Base-by-base conservation (phyloP, 2,113 vertebrate species). In the Hyaena hyaena region DNA sequence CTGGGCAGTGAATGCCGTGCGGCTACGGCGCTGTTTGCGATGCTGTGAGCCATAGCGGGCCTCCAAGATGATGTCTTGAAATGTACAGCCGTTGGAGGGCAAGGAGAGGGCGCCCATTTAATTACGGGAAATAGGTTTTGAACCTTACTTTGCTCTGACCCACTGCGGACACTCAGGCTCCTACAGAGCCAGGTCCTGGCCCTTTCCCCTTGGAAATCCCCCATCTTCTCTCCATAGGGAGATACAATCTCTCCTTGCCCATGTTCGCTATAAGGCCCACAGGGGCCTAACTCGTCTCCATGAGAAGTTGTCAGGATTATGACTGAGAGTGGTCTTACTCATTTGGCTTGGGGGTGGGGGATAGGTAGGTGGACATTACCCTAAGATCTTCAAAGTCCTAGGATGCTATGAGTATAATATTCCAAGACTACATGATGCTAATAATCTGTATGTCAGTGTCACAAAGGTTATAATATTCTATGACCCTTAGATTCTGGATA, bases 41-140 rank as follows among this genome's bases (percentile, higher is more conserved):
- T 99, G 99, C 99, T 99, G 99, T 90, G 99, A 99, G 97, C 99
- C 99, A 98, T 99, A 99, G 69, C 99, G 99, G 98, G 99, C 99
- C 99, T 99, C 99, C 96, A 99, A 99, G 98, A 99, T 99, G 98
- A 99, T 99, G 99, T 99, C 99, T 99, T 99, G 99, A 99, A 99
- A 99, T 99, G 99, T 99, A 99, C 99, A 99, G 99, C 99, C 99
- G 99, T 99, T 99, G 99, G 99, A 99, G 99, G 98, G 99, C 96
- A 99, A 99, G 98, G 98, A 98, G 98, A 98, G 99, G 97, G 82
- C 99, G 99, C 98, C 98, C 99, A 98, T 99, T 99, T 99, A 99
- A 99, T 99, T 99, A 99, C 98, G 98, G 99, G 98, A 99, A 99
- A 98, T 98, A 98, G 93, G 92, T 92, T 33, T 71, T 58, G 9